Conservation (phyloP, 2,797 vertebrate species). For the Setipinna tenuifilis region DNA sequence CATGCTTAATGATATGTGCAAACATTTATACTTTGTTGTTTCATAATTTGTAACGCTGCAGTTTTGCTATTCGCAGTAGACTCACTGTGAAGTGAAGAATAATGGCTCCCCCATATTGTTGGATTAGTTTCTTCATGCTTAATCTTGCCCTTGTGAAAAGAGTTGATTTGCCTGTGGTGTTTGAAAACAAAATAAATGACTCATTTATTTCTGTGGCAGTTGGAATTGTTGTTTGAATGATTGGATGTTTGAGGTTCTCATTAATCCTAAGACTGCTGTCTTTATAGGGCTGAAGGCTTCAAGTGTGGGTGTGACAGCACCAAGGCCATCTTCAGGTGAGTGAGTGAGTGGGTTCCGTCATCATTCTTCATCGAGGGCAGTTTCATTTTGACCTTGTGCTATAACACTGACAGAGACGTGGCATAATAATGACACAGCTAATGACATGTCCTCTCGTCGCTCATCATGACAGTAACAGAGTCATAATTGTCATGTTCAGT, state of each 20-base stretch:
- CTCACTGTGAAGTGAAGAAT: neutral
- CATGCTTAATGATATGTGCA: neutral
- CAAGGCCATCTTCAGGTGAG: slow-evolving; percentile 88
- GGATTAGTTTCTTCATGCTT: neutral
- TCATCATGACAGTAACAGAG: neutral
- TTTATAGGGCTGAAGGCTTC: slow-evolving; percentile 83
- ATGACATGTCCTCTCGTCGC: neutral
- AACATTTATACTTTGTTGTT: neutral
- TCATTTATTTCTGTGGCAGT: neutral
- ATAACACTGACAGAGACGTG: neutral
- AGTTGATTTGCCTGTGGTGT: neutral
- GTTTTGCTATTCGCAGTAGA: neutral
- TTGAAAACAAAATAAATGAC: neutral
- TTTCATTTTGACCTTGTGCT: neutral
- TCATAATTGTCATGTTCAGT: neutral
- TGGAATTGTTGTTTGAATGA: neutral
- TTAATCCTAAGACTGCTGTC: slow-evolving; percentile 23
- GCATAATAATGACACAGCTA: neutral
- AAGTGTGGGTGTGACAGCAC: slow-evolving; percentile 88
- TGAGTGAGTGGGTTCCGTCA: neutral
- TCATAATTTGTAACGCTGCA: neutral
- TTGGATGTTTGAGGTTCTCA: neutral
- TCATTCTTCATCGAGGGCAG: neutral
- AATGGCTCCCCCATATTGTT: neutral
- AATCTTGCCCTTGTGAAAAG: neutral